These are phyloP conservation scores for Mustelus asterias DNA, from an alignment of 2,113 vertebrate species.

Conservation along the genomic window DNA sequence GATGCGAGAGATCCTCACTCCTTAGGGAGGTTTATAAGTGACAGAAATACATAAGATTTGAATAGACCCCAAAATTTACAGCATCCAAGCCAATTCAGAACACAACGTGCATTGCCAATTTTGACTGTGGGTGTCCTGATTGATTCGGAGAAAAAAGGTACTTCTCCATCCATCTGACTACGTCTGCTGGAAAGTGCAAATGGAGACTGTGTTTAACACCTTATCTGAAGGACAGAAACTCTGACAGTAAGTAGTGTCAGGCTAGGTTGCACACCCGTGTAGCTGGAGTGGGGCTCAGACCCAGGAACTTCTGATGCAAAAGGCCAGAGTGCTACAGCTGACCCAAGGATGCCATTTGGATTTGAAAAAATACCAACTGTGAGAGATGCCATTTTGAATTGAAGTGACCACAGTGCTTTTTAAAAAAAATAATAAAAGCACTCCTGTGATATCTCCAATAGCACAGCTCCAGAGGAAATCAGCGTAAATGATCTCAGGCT, in stretches of 20 bases:
- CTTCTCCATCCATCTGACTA: not conserved
- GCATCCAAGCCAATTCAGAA: not conserved
- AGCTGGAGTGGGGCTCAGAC: not conserved
- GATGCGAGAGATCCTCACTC: not conserved
- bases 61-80: not conserved
- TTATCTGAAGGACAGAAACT: not conserved
- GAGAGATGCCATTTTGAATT: not conserved
- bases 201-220: not conserved
- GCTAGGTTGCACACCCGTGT: not conserved
- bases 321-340: not conserved
- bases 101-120: not conserved
- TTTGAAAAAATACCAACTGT: not conserved
- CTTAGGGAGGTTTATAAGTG: not conserved
- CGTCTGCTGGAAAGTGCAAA: not conserved
- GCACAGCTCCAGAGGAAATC: not conserved
- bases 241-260: not conserved
- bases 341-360: not conserved
- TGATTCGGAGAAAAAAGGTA: not conserved
- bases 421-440: no score
- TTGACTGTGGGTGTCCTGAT: not conserved
- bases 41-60: not conserved
- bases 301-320: not conserved
- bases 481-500: not conserved
- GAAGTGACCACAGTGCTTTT: not conserved
- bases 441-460: not conserved